A percentile compares a stretch with the other conserved stretches of the same genome.
phyloP scores from a whole-genome alignment of 2,888 invertebrate species.

The Beris chalybata region DNA sequence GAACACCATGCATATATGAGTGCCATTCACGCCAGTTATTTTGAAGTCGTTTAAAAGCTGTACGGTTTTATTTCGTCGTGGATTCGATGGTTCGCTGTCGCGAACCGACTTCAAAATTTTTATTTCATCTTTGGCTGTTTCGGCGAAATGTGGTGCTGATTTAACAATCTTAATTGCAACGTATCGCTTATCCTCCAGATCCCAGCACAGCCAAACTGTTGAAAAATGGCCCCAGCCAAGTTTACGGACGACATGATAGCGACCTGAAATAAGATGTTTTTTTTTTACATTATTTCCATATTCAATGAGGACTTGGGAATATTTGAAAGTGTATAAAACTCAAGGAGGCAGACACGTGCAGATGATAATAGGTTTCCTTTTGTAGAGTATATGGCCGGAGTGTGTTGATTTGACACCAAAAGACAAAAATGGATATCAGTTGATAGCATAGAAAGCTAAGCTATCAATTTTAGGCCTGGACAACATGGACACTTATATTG shows the following conservation, averaged over 20 bases:
- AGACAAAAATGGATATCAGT: too few relatives aligned
- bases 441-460: too few relatives aligned
- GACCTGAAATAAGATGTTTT: constrained; percentile 44
- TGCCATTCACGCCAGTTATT: constrained; percentile 96
- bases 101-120: constrained; percentile 95
- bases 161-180: constrained; percentile 99
- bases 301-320: too few relatives aligned
- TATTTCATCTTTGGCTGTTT: constrained; percentile 98
- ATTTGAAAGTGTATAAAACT: too few relatives aligned
- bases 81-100: constrained; percentile 89
- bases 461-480: too few relatives aligned
- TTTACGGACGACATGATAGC: constrained; percentile 68
- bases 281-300: too few relatives aligned
- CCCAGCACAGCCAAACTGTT: constrained; percentile 99
- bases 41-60: constrained; percentile 98
- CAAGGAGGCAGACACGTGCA: too few relatives aligned
- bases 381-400: too few relatives aligned
- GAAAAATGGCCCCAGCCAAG: constrained; percentile 95
- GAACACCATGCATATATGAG: constrained; percentile 99
- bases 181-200: constrained; percentile 90
- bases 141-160: constrained; percentile 98
- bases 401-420: too few relatives aligned
- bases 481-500: too few relatives aligned
- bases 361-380: too few relatives aligned
- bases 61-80: constrained; percentile 93